Evolutionary conservation across 2,888 invertebrate species (phyloP), one percentile per base, ranked within the genome.

Genomic region (Laothoe populi): DNA sequence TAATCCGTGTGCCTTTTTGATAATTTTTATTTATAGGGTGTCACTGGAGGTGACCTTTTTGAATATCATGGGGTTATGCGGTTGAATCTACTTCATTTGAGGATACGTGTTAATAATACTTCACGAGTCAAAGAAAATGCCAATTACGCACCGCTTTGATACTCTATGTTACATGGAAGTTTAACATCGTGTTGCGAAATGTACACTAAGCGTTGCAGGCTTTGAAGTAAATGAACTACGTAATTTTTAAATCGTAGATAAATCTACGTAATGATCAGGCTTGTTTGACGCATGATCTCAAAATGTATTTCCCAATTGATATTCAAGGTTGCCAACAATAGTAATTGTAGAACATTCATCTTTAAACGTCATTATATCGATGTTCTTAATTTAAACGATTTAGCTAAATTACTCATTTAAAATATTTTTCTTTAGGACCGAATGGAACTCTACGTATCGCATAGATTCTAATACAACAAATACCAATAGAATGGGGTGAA

Each of bases 1-100:
- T 90, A 90, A 91, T 91, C 90, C 88, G 83, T 85, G 83, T 81
- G 88, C 86, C 88, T 88, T 88, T 87, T 87, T 86, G 86, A 88
- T 88, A 86, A 88, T 85, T 86, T 86, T 84, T 86, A 87, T 88
- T 88, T 87, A 84, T 85, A 80, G 81, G 78, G 77, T 80, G 81
- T 75, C 81, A 76, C 73, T 81, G 72, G 66, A 72, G 64, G 68
- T 84, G 79, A 84, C 80, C 82, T 83, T 82, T 84, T 79, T 67
- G 71, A 74, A 79, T 75, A 75, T 71, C 70, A 69, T 67, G 40
- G 58, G 63, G 64, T 66, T 72, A 68, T 61, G 38, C 24, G 46
- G 19, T 61, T 53, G 53, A 11, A 53, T 53, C 19, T 53, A 53
- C 53, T 53, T 35, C 53, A 35, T 35, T 53, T 53, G 53, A 53